These are phyloP conservation scores for Sipha maydis DNA, from an alignment of 2,888 invertebrate species.

Conservation along the genomic window DNA sequence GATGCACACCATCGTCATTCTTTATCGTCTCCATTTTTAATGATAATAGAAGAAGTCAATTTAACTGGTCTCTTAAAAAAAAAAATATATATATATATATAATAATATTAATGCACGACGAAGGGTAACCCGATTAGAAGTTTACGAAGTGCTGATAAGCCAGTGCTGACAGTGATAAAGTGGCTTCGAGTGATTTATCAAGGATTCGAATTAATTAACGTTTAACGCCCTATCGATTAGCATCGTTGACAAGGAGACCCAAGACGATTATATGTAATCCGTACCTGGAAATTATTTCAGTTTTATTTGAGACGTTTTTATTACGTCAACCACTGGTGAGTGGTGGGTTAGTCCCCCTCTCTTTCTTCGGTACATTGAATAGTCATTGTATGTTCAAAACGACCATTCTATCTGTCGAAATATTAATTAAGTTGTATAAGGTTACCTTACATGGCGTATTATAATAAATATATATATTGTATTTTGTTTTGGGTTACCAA, in stretches of 20 bases:
- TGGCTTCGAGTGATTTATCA: slow-evolving; percentile 61
- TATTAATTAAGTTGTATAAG: too few species aligned
- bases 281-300: slow-evolving; percentile 21
- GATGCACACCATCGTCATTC: slow-evolving; percentile 52
- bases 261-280: slow-evolving; percentile 20
- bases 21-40: slow-evolving; percentile 59
- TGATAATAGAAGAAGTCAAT: slow-evolving; percentile 60
- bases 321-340: background rate
- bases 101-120: background rate
- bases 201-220: slow-evolving; percentile 60
- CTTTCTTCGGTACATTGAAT: too few species aligned
- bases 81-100: slow-evolving; percentile 25
- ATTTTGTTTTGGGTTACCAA: too few species aligned
- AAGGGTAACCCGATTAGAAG: slow-evolving; percentile 59
- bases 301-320: slow-evolving; percentile 5
- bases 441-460: too few species aligned
- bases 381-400: background rate
- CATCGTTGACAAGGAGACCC: slow-evolving; percentile 13
- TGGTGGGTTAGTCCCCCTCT: too few species aligned
- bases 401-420: background rate
- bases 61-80: slow-evolving; percentile 51
- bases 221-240: slow-evolving; percentile 54
- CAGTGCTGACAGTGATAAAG: slow-evolving; percentile 59
- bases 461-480: too few species aligned
- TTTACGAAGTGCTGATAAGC: slow-evolving; percentile 59